Base-by-base conservation (phyloP, 2,113 vertebrate species). In the Coptodon rendalli region DNA sequence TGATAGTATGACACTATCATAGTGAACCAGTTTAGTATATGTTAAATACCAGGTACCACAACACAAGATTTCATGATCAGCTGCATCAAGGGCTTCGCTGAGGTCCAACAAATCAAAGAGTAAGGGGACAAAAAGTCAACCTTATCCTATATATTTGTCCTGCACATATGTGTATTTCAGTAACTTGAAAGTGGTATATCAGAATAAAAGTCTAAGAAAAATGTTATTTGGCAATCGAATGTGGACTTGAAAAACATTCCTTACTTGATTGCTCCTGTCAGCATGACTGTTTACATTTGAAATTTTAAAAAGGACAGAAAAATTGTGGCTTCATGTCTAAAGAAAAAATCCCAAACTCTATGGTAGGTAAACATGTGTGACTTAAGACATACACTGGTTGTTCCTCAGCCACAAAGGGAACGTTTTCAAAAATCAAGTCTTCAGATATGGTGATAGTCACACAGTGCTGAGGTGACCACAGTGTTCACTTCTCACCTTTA, bases 381-480 rank as follows among this genome's bases (percentile, higher is more conserved):
- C 8, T 13, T 66, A 66, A 1, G 8, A 50, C 6, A 0, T 43
- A 50, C 1, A 31, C 14, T 12, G 27, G 0, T 50, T 27, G 24
- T 45, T 27, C 13, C 38, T 45, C 22, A 45, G 38, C 38, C 68
- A 73, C 66, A 73, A 73, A 7, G 7, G 38, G 13, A 43, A 43
- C 66, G 43, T 9, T 9, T 9, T 71, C n/a, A 43, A 43, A 43
- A 24, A 71, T 71, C 66, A 43, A 68, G 5, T 48, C 40, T 76
- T 29, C 71, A 76, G 40, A 1, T 29, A 24, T 48, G 68, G 14
- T 7, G 22, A 29, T 4, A 29, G 71, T 76, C 71, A 76, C 24
- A 7, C 43, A 0, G 14, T 76, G 24, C 71, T 48, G 22, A 17
- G 14, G 40, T 5, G 13, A 71, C 5, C n/a, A 68, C 61, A 43